Conservation (phyloP, 2,797 vertebrate genomes). For the Neomorphus geoffroyi region DNA sequence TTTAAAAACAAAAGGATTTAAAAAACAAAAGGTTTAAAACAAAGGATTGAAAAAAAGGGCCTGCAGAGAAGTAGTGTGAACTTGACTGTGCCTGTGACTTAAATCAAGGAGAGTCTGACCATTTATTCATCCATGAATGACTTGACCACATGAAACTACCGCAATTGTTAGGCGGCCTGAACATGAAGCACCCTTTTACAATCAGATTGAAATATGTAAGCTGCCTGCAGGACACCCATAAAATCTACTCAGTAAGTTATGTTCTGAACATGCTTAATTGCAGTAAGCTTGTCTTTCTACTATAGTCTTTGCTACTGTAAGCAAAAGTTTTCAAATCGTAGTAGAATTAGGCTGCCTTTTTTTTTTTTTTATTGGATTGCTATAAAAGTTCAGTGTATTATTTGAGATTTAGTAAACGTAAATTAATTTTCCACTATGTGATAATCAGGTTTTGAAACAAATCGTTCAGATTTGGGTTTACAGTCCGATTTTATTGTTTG, state of each 20-base stretch:
- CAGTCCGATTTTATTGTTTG: not conserved
- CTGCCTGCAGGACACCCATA: not conserved
- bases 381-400: not conserved
- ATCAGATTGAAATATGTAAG: not conserved
- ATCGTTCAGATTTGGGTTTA: not conserved
- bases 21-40: no score
- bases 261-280: not conserved
- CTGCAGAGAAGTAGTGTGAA: not conserved
- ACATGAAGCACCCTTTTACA: not conserved
- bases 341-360: not conserved
- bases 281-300: not conserved
- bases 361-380: not conserved
- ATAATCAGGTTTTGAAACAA: not conserved
- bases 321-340: not conserved
- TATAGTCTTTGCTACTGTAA: not conserved
- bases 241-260: not conserved
- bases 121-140: not conserved
- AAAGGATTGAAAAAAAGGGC: no score
- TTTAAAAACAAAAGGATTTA: no score
- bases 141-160: not conserved
- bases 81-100: not conserved
- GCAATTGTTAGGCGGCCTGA: not conserved
- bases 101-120: not conserved
- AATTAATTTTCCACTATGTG: fast-evolving
- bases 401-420: not conserved